Percentiles rank a stretch among this genome's conserved stretches.
Conservation (phyloP, 2,888 invertebrate genomes). For the Keiferia lycopersicella region DNA sequence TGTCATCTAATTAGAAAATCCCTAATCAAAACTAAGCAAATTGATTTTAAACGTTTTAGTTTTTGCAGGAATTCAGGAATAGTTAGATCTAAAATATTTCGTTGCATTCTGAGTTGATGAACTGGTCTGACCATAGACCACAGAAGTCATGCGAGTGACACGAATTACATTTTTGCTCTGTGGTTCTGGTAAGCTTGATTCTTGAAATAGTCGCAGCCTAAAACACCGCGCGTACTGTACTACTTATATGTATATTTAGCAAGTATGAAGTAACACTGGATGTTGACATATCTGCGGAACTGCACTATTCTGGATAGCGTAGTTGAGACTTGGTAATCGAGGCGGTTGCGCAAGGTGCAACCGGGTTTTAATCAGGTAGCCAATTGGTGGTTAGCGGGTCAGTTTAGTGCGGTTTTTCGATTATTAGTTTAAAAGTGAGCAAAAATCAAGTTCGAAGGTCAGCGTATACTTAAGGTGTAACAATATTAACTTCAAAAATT, state of each 20-base stretch:
- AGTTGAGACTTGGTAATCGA: conserved; percentile 29
- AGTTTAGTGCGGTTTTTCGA: background rate
- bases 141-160: no score
- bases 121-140: no score
- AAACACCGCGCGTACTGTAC: conserved; percentile 40
- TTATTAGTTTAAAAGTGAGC: background rate
- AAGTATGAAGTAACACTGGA: conserved; percentile 64
- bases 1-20: no score
- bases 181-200: no score
- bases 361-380: conserved; percentile 2
- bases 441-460: background rate
- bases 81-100: no score
- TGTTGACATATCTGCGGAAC: conserved; percentile 77
- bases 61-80: no score
- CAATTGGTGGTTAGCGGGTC: background rate
- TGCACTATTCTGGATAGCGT: conserved; percentile 61
- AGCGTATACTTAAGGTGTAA: no score
- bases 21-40: no score
- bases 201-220: conserved; percentile 32
- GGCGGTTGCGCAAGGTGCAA: background rate
- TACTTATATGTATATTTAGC: conserved; percentile 71
- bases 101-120: no score
- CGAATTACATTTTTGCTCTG: no score
- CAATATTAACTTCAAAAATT: no score
- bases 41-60: no score